Base-by-base conservation (phyloP, 2,113 vertebrate species). In the Cathartes aura region DNA sequence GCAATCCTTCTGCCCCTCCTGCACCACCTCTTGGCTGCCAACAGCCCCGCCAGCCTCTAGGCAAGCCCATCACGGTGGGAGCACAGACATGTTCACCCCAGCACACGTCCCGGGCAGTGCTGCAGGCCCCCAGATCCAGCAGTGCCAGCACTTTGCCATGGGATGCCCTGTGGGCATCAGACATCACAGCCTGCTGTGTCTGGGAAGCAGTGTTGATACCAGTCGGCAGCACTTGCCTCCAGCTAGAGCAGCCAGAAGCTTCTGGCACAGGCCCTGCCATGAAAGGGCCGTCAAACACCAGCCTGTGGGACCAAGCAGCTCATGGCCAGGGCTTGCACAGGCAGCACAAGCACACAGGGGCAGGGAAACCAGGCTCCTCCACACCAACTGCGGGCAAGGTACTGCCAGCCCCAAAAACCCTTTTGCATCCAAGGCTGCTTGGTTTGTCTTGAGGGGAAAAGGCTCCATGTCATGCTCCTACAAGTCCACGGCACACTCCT, bases 321-420 rank as follows among this genome's bases (percentile, higher is more conserved):
- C 30, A 5, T 0, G 20, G 62, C 29, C 58, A 64, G 29, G 40
- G 58, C 72, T 62, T 3, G 1, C 45, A 36, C 2, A 16, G 58
- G 67, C 58, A 88, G 71, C 20, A 60, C 43, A 29, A 3, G 21
- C 27, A 63, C 22, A 70, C 14, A 38, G 21, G 59, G 24, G 23
- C 36, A 79, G 16, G 29, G 55, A 82, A 45, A 66, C 9, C 36
- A 62, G 45, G 58, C 64, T 74, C 42, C 59, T 73, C n/a, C 50
- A 29, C 43, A 23, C 6, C 1, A 3, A 20, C 16, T 23, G 42
- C 2, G 0, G 23, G 27, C 40, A 38, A 47, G n/a, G 43, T 21
- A n/a, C 52, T 42, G 50, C 38, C 55, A 84, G 76, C 19, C 73
- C 59, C 56, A 90, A 52, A 71, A 84, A 79, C 32, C 26, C 63